Evolutionary conservation across 2,113 vertebrate genomes (phyloP), one percentile per base, ranked within the genome.

Genomic region (Perca fluviatilis): DNA sequence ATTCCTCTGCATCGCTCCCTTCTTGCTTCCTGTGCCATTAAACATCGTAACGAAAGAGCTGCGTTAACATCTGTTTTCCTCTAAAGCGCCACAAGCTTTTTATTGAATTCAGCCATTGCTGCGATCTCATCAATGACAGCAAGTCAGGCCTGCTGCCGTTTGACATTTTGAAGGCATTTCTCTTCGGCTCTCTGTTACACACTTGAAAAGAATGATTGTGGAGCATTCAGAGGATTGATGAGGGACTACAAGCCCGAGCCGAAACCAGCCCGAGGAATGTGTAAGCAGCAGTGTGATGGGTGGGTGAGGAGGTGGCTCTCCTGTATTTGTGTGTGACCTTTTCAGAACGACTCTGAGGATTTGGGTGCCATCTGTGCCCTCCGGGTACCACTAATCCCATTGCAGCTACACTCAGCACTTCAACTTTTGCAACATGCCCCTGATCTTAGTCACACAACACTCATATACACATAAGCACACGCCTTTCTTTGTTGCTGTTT

Each of bases 331-430:
- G 92, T 63, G 83, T 92, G 93, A 93, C 93, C 93, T 94, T 93
- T 92, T 90, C 76, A 78, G 66, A 68, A 74, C 7, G 27, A 85
- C 89, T 85, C 89, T 11, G 73, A 87, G 88, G 89, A 88, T 90
- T 86, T 89, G 4, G 15, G 75, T 88, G 83, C 93, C 94, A 94
- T 94, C 93, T 93, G 95, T 86, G 86, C 92, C 90, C 90, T 80
- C 83, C 75, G 73, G 92, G 92, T 83, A 84, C 68, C 86, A 72
- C 60, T 94, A 92, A 94, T 94, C 91, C 92, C 89, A 64, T 78
- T 47, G 85, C 82, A 84, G 86, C 88, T 81, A 60, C 85, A 86
- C 85, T 92, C 89, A 86, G 93, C 87, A 89, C 86, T 85, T 83
- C 84, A 85, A 86, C 81, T 81, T 77, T 85, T 86, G 71, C 80